phyloP scores from a whole-genome alignment of 2,888 invertebrate genomes.

The Prosopocoilus inquinatus region DNA sequence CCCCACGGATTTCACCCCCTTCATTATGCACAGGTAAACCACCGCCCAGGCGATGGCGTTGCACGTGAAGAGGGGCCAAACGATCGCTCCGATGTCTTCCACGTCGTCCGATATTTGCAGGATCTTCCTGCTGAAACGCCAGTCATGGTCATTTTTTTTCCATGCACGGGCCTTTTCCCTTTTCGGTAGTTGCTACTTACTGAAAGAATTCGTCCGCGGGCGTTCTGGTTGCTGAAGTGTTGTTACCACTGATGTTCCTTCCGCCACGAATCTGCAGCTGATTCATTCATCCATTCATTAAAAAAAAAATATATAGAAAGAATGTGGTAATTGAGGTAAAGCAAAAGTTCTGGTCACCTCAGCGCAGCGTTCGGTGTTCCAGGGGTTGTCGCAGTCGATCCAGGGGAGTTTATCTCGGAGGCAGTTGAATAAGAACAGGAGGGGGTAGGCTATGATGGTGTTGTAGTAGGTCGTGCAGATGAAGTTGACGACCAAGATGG shows the following conservation, averaged over 20 bases:
- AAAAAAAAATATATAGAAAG: not conserved
- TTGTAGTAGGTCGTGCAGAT: conserved; percentile 83
- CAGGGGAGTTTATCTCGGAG: conserved; percentile 69
- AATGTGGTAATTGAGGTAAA: not conserved
- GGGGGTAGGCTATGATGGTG: conserved; percentile 80
- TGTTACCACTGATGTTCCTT: no score
- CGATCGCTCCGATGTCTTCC: conserved; percentile 70
- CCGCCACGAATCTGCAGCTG: not conserved
- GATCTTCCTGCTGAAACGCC: conserved; percentile 65
- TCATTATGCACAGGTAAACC: conserved; percentile 80
- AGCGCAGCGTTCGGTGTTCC: conserved; percentile 78
- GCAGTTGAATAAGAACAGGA: conserved; percentile 75
- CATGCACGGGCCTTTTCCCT: conserved; percentile 9
- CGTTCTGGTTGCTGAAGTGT: conserved; percentile 51
- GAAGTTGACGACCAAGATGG: conserved; percentile 75
- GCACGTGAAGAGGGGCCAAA: conserved; percentile 77
- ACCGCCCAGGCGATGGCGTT: conserved; percentile 76
- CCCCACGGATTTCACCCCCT: conserved; percentile 84
- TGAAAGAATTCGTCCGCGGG: conserved; percentile 83
- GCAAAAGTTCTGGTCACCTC: conserved; percentile 49
- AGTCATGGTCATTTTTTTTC: not conserved
- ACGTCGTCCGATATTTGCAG: conserved; percentile 74
- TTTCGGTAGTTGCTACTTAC: conserved; percentile 54
- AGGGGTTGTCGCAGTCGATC: conserved; percentile 73
- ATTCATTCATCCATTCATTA: not conserved